Evolutionary conservation across 2,113 vertebrate species (phyloP).

Genomic region (Pithys albifrons): DNA sequence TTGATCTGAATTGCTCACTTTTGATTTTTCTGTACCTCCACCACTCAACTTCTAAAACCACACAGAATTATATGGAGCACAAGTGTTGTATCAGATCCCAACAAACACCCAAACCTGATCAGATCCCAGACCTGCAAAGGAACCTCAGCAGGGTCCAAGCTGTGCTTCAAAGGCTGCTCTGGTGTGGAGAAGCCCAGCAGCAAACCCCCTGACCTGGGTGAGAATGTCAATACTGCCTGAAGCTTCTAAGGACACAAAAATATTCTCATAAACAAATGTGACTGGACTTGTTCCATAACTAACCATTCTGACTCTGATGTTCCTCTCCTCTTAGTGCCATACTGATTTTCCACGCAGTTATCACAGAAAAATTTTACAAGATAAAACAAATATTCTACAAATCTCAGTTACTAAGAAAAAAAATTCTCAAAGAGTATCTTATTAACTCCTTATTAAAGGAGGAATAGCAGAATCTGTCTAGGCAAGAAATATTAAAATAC

Average conservation of each 20-base stretch:
- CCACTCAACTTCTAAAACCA: not conserved
- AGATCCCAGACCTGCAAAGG: not conserved
- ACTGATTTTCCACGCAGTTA: not conserved
- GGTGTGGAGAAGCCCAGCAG: not conserved
- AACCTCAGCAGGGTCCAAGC: not conserved
- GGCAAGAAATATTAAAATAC: not conserved
- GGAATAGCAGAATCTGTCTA: not conserved
- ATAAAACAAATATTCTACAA: not conserved
- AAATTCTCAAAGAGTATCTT: not conserved
- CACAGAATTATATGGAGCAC: not conserved
- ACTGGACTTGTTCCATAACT: not conserved
- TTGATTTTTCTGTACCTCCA: too few relatives aligned
- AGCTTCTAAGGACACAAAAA: not conserved
- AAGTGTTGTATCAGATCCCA: not conserved
- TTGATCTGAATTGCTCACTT: too few relatives aligned
- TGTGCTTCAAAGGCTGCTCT: not conserved
- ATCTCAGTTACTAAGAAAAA: not conserved
- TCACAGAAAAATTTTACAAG: not conserved
- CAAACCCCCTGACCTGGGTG: not conserved
- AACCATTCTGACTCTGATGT: not conserved
- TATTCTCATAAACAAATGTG: not conserved
- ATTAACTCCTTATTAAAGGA: not conserved
- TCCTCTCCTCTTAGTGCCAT: rapidly evolving
- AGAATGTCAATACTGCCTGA: not conserved
- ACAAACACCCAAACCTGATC: not conserved